Evolutionary conservation across 2,888 invertebrate genomes (phyloP), one percentile per base, ranked within the genome.

Genomic region (Drosophila borborema): DNA sequence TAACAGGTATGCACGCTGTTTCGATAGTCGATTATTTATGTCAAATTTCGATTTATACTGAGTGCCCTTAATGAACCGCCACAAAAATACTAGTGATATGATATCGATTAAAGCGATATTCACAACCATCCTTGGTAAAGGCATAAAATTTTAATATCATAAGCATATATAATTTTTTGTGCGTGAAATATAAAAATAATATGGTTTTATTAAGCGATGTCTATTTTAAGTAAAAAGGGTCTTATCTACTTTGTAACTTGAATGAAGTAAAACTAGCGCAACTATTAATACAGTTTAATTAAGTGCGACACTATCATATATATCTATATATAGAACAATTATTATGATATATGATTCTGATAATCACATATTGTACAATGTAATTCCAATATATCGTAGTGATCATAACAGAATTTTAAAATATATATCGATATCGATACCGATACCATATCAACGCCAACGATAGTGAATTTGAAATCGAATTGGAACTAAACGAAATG

Each of bases 401-500:
- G 67, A 69, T 48, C 48, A 4, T 28, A 36, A 9, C 9, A 40
- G 28, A 16, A 18, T n/a, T 38, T 28, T 3, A 0, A 12, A 45
- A 14, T 38, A 45, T 48, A 54, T 38, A 54, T 38, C 54, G 54
- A 40, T 40, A 61, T 72, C 72, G 70, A 61, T 55, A 62, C 4
- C 45, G 59, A 49, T 51, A 51, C 23, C 8, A 18, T 38, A 43
- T 18, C 31, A 51, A 31, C 45, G 14, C 12, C 34, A 49, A 8
- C 58, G 56, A 58, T 59, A 66, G 46, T 45, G 14, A 41, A 60
- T 41, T 41, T 45, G 18, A 43, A 67, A 54, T 67, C 58, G n/a
- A 51, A 51, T 31, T 54, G 51, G 43, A 58, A 58, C 53, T 51
- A 45, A 72, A 46, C 51, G 38, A 62, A 71, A 71, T 70, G 70